A percentile compares a stretch with the other conserved stretches of the same genome.
These are phyloP conservation scores for Oryzias sinensis DNA, from an alignment of 2,797 vertebrate species.

Conservation along the genomic window DNA sequence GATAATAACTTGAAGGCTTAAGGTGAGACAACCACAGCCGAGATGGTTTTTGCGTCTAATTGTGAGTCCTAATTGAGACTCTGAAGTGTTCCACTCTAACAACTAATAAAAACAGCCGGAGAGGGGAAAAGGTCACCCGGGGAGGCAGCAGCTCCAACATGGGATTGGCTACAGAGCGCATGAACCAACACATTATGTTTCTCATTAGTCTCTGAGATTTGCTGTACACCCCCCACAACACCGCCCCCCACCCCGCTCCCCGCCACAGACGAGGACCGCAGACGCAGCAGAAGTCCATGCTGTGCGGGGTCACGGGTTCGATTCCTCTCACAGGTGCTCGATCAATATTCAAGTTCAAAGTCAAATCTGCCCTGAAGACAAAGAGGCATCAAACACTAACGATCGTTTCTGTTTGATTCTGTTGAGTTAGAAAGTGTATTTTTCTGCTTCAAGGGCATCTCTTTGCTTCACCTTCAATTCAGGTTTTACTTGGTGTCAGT, in stretches of 20 bases:
- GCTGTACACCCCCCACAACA: not conserved
- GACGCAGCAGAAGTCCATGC: not conserved
- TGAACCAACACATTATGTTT: not conserved
- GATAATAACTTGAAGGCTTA: constrained; percentile 68
- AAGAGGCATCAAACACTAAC: too few species aligned
- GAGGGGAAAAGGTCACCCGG: constrained; percentile 21
- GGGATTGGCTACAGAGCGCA: constrained; percentile 9
- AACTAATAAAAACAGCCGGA: constrained; percentile 31
- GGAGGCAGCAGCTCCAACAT: constrained; percentile 4
- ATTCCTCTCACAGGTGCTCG: too few species aligned
- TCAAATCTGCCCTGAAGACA: not conserved
- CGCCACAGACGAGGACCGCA: not conserved
- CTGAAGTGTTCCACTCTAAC: constrained; percentile 37
- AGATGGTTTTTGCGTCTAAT: constrained; percentile 61
- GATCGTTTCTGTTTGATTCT: too few species aligned
- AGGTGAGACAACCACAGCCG: constrained; percentile 59
- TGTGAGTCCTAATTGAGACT: constrained; percentile 59
- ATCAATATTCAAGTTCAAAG: not conserved
- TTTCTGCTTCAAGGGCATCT: too few species aligned
- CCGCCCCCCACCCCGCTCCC: not conserved
- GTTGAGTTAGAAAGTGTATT: too few species aligned
- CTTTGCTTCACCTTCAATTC: too few species aligned
- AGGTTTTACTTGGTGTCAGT: too few species aligned
- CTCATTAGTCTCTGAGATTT: not conserved
- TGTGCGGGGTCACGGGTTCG: too few species aligned